Evolutionary conservation across 2,113 vertebrate species (phyloP).

Genomic region (Hyperopisus bebe): DNA sequence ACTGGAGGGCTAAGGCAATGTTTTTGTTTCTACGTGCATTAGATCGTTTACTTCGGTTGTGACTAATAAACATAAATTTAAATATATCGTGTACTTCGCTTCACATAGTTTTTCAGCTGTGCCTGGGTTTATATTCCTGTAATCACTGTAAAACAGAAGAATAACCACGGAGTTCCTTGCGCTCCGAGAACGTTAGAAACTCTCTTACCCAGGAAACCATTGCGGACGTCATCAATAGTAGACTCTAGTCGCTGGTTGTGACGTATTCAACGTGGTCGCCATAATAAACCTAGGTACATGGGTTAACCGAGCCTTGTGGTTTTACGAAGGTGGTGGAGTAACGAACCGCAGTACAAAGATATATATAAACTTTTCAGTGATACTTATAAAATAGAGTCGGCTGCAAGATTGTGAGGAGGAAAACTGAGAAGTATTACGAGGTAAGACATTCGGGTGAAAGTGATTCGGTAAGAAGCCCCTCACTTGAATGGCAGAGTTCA

Average conservation of each 20-base stretch:
- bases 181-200: neutral
- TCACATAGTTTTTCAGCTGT: neutral
- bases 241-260: neutral
- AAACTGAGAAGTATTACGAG: neutral
- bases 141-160: neutral
- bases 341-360: neutral
- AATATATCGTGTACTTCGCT: neutral
- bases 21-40: neutral
- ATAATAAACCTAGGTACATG: constrained; percentile 23
- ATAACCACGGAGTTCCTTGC: neutral
- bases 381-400: neutral
- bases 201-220: neutral
- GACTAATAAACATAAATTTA: neutral
- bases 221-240: neutral
- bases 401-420: neutral
- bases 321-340: neutral
- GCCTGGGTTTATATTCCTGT: neutral
- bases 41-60: neutral
- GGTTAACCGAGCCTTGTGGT: neutral
- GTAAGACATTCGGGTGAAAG: neutral
- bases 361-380: neutral
- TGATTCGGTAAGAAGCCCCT: neutral
- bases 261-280: constrained; percentile 21
- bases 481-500: constrained; percentile 1
- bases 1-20: neutral